Percentiles rank a stretch among this genome's conserved stretches.
phyloP scores from a whole-genome alignment of 2,888 invertebrate genomes.

The Cheilosia urbana region DNA sequence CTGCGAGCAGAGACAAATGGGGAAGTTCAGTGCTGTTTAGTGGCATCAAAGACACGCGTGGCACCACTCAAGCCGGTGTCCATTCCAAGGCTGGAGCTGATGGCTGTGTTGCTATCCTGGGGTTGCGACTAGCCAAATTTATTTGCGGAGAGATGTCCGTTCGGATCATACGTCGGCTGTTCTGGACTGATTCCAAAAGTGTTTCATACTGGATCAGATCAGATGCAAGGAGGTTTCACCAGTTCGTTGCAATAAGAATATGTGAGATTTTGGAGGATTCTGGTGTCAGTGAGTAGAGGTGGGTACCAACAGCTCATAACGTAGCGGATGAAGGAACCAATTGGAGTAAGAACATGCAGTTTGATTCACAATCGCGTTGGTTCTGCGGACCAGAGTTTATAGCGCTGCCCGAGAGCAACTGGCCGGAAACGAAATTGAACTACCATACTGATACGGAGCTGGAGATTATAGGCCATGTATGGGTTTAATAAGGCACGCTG shows the following conservation, averaged over 20 bases:
- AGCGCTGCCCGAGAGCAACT: background rate
- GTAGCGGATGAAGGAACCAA: conserved; percentile 57
- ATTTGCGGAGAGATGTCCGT: conserved; percentile 27
- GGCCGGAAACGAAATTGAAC: conserved; percentile 8
- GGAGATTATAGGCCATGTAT: background rate
- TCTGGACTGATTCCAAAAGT: conserved; percentile 60
- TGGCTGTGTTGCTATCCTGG: conserved; percentile 24
- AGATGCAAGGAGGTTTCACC: conserved; percentile 41
- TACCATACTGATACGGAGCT: background rate
- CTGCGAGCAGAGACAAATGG: background rate
- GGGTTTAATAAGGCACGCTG: too few species aligned
- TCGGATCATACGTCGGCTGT: conserved; percentile 18
- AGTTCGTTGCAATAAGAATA: conserved; percentile 54
- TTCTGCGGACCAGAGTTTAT: conserved; percentile 43
- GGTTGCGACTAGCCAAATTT: conserved; percentile 17
- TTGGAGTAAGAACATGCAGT: conserved; percentile 22
- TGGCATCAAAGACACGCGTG: conserved; percentile 23
- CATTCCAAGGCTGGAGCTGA: conserved; percentile 43
- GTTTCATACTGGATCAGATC: conserved; percentile 44
- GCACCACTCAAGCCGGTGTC: conserved; percentile 46
- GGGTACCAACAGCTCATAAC: conserved; percentile 50
- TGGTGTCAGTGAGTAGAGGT: conserved; percentile 38
- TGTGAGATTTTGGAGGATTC: conserved; percentile 56
- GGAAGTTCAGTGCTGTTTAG: background rate
- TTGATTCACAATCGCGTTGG: conserved; percentile 22